Percentiles rank a stretch among this genome's conserved stretches.
Conservation (phyloP, 2,797 vertebrate species). For the Arctocebus calabarensis region DNA sequence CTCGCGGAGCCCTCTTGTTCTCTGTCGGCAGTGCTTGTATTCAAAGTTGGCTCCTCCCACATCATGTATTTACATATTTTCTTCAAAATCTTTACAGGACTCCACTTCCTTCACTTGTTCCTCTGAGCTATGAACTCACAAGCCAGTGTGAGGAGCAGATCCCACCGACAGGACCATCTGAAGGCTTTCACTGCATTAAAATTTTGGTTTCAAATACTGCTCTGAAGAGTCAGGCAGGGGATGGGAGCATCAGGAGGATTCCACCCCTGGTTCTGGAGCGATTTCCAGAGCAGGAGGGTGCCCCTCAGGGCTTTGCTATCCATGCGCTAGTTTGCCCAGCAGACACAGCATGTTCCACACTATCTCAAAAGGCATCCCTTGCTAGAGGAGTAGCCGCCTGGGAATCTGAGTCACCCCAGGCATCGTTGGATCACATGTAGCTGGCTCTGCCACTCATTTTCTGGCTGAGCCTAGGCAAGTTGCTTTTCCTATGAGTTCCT, state of each 20-base stretch:
- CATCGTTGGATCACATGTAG: rapidly evolving
- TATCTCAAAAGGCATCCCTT: neutral
- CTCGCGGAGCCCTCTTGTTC: neutral
- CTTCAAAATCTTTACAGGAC: neutral
- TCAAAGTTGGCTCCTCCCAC: neutral
- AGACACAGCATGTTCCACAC: neutral
- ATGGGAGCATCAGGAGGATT: neutral
- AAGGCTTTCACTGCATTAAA: neutral
- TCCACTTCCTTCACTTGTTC: neutral
- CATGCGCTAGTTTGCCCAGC: neutral
- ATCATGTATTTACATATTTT: neutral
- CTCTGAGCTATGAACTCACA: neutral
- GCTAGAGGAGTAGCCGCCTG: neutral
- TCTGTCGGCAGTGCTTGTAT: rapidly evolving
- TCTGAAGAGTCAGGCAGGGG: neutral
- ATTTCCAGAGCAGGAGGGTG: too few species aligned
- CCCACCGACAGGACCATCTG: neutral
- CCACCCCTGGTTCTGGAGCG: neutral
- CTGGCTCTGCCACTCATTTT: neutral
- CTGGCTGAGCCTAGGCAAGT: neutral
- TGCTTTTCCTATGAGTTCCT: neutral
- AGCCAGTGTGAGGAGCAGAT: neutral
- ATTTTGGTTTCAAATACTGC: neutral
- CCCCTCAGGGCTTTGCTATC: neutral
- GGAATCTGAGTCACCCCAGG: neutral